These are phyloP conservation scores for Hyles euphorbiae DNA, from an alignment of 1,140 invertebrate species.

Conservation along the genomic window DNA sequence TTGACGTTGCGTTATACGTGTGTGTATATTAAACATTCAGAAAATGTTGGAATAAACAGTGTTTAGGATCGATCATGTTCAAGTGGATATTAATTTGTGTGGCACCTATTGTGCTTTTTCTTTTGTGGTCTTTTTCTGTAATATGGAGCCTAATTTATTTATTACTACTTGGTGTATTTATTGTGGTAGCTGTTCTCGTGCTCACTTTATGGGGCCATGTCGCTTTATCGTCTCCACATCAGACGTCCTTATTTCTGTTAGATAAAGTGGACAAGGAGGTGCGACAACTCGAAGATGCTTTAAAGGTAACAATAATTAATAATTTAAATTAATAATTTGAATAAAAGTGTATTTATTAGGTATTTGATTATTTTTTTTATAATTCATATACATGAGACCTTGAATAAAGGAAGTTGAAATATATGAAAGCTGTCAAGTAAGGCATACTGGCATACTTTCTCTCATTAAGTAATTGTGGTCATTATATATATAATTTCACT, in stretches of 20 bases:
- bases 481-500: too few relatives aligned
- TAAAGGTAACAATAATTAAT: conserved; percentile 42
- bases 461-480: too few relatives aligned
- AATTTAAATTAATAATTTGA: too few relatives aligned
- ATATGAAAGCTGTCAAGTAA: too few relatives aligned
- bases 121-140: conserved; percentile 50
- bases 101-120: conserved; percentile 35
- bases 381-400: too few relatives aligned
- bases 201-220: conserved; percentile 67
- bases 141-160: conserved; percentile 46
- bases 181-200: conserved; percentile 40
- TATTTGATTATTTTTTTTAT: too few relatives aligned
- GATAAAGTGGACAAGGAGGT: conserved; percentile 68
- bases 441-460: too few relatives aligned
- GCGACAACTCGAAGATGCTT: conserved; percentile 50
- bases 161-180: conserved; percentile 39
- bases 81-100: conserved; percentile 42
- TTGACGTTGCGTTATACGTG: conserved; percentile 3
- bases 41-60: too few relatives aligned
- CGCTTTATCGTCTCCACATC: conserved; percentile 67
- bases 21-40: conserved; percentile 9
- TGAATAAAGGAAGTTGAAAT: too few relatives aligned
- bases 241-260: conserved; percentile 60
- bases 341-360: too few relatives aligned
- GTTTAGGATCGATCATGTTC: conserved; percentile 34